Conservation (phyloP, 2,113 vertebrate species). For the Chauna torquata region DNA sequence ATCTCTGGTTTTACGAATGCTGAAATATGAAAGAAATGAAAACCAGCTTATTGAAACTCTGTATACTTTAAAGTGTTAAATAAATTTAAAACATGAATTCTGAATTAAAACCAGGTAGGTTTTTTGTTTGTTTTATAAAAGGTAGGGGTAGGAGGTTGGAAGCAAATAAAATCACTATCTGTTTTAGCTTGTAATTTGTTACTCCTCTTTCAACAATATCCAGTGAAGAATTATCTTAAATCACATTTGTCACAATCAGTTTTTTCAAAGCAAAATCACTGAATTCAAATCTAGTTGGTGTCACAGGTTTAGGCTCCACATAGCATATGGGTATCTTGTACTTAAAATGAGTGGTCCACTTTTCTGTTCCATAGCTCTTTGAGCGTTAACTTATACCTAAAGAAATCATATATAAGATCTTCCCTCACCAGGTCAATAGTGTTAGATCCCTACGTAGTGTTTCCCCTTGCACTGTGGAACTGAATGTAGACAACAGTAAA, state of each 20-base stretch:
- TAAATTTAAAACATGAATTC: neutral
- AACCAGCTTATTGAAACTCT: neutral
- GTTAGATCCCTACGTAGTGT: neutral
- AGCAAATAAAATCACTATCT: neutral
- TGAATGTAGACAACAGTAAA: neutral
- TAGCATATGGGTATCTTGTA: neutral
- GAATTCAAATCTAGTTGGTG: neutral
- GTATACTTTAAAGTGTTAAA: neutral
- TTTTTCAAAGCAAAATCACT: neutral
- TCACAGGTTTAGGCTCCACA: neutral
- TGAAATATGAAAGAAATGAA: neutral
- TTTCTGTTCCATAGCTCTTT: neutral
- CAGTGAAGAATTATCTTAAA: neutral
- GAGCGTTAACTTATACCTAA: neutral
- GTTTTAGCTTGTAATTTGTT: neutral
- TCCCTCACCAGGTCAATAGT: neutral
- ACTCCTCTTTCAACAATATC: neutral
- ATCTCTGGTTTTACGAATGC: neutral
- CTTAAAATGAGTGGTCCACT: neutral
- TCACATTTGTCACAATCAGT: neutral
- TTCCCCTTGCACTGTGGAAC: neutral
- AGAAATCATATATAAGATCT: neutral
- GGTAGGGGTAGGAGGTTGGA: fast-evolving
- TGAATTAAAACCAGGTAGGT: neutral
- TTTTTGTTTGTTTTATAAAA: too few species aligned